phyloP scores from a whole-genome alignment of 2,797 vertebrate genomes.

The Hippopotamyrus pictus region DNA sequence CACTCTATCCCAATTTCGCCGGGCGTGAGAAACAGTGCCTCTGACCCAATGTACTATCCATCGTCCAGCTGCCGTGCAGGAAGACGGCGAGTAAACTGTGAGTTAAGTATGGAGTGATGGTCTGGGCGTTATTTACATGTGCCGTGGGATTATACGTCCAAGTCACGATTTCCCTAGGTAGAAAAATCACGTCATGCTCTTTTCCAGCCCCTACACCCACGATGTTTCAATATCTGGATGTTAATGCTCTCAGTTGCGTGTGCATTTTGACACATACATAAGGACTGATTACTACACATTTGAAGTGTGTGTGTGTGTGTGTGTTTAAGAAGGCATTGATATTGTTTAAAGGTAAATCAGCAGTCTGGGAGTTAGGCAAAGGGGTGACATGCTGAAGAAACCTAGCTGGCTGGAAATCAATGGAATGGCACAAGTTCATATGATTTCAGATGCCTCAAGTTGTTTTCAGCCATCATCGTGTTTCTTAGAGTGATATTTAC shows the following conservation, averaged over 20 bases:
- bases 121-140: neutral
- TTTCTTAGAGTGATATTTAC: neutral
- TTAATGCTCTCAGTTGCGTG: neutral
- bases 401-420: neutral
- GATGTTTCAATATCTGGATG: slow-evolving; percentile 2
- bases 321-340: neutral
- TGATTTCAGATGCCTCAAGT: neutral
- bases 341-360: neutral
- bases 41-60: neutral
- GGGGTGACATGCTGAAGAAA: neutral
- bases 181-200: neutral
- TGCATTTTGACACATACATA: neutral
- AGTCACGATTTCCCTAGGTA: neutral
- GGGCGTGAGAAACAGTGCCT: neutral
- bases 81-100: neutral
- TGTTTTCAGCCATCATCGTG: neutral
- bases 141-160: slow-evolving; percentile 3
- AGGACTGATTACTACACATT: neutral
- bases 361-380: neutral
- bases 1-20: slow-evolving; percentile 1
- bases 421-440: neutral
- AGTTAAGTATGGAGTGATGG: neutral
- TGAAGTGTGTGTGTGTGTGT: neutral
- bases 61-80: neutral
- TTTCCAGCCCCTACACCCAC: neutral